These are phyloP conservation scores for Orestias chungarensis DNA, from an alignment of 2,797 vertebrate species.

Conservation along the genomic window DNA sequence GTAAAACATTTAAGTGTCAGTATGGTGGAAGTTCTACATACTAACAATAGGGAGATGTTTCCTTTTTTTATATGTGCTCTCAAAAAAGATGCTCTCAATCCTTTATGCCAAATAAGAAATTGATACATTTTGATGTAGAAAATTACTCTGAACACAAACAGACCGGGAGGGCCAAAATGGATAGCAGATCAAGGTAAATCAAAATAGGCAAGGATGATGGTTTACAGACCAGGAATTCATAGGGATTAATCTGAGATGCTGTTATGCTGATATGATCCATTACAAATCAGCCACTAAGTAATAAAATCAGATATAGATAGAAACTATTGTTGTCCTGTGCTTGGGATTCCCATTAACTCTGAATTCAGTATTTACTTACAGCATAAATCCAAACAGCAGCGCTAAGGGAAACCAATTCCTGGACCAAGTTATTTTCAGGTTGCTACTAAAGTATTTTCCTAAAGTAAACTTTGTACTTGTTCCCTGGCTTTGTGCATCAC, in stretches of 20 bases:
- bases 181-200: conserved; percentile 11
- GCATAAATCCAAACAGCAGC: conserved; percentile 5
- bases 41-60: neutral
- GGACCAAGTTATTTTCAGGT: conserved; percentile 64
- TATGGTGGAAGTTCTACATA: neutral
- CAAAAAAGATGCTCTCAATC: conserved; percentile 15
- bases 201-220: conserved; percentile 47
- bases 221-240: conserved; percentile 52
- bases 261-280: conserved; percentile 40
- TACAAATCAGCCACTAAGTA: conserved; percentile 19
- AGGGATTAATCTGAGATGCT: conserved; percentile 18
- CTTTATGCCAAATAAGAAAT: conserved; percentile 27
- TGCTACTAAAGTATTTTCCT: conserved; percentile 69
- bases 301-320: neutral
- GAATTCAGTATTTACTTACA: neutral
- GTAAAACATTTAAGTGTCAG: neutral
- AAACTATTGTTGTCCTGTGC: conserved; percentile 15
- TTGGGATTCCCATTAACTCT: neutral
- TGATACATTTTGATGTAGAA: conserved; percentile 9
- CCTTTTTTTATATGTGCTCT: neutral
- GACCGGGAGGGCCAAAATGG: conserved; percentile 12
- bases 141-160: conserved; percentile 33
- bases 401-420: conserved; percentile 37
- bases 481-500: conserved; percentile 50
- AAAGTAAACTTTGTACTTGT: conserved; percentile 67